Evolutionary conservation across 2,797 vertebrate species (phyloP).

Genomic region (Setipinna tenuifilis): DNA sequence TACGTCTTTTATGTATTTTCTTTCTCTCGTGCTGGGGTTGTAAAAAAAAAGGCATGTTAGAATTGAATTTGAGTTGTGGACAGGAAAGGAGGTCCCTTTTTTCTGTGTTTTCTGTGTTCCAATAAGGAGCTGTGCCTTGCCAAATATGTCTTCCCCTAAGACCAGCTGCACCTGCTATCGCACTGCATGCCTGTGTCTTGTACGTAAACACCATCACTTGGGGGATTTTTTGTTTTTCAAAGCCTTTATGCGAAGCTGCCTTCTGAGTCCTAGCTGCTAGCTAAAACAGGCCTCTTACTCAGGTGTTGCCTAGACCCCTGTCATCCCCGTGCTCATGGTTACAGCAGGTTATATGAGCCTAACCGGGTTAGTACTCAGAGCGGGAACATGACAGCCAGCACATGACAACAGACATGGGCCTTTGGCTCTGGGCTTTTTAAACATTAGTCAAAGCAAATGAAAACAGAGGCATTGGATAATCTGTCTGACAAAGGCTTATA

Average conservation of each 20-base stretch:
- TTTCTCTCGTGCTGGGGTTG: too few relatives aligned
- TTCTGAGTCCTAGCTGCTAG: neutral
- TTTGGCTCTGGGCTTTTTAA: slow-evolving; percentile 24
- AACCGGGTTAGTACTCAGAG: neutral
- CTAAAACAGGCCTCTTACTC: neutral
- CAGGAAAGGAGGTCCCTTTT: neutral
- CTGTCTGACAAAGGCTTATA: slow-evolving; percentile 32
- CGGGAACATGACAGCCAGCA: neutral
- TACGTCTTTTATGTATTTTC: neutral
- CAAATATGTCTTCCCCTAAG: neutral
- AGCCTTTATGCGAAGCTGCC: neutral
- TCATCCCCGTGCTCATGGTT: neutral
- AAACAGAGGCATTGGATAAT: slow-evolving; percentile 46
- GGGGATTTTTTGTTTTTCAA: neutral
- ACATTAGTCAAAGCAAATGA: slow-evolving; percentile 33
- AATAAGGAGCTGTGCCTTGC: neutral
- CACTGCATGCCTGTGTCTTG: neutral
- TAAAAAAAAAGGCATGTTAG: too few relatives aligned
- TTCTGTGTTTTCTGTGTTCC: neutral
- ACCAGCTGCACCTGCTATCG: neutral
- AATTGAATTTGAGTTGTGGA: neutral
- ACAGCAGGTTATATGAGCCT: neutral
- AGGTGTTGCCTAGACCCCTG: neutral
- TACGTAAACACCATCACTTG: neutral
- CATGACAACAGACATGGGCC: neutral